These are phyloP conservation scores for Orcinus orca DNA, from an alignment of 2,113 vertebrate genomes.

Conservation along the genomic window DNA sequence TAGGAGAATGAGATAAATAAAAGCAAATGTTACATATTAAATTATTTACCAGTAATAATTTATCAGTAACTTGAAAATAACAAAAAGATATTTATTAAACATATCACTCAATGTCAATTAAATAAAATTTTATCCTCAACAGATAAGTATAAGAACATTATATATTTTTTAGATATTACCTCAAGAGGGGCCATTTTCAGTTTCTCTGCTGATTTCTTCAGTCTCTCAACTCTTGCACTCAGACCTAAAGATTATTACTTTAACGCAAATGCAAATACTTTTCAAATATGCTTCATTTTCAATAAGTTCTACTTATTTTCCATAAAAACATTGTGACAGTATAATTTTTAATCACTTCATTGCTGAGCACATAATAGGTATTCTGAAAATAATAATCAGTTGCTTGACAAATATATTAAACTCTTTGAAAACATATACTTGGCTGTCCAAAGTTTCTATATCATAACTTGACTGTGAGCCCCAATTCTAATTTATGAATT, in stretches of 20 bases:
- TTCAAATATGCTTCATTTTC: not conserved
- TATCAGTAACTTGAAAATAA: not conserved
- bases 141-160: not conserved
- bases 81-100: not conserved
- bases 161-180: not conserved
- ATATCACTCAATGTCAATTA: not conserved
- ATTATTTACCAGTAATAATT: not conserved
- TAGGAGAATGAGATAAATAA: not conserved
- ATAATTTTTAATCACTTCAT: not conserved
- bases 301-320: not conserved
- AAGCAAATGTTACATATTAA: not conserved
- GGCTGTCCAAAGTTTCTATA: not conserved
- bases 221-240: not conserved
- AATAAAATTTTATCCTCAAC: not conserved
- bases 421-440: not conserved
- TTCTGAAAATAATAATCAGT: not conserved
- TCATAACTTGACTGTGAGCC: not conserved
- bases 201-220: not conserved
- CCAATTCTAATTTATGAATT: not conserved
- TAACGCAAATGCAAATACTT: not conserved
- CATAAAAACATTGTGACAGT: not conserved
- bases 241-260: not conserved
- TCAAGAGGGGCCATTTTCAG: not conserved
- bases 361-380: not conserved
- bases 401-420: not conserved